These are phyloP conservation scores for Mallotus villosus DNA, from an alignment of 2,797 vertebrate genomes.

Conservation along the genomic window DNA sequence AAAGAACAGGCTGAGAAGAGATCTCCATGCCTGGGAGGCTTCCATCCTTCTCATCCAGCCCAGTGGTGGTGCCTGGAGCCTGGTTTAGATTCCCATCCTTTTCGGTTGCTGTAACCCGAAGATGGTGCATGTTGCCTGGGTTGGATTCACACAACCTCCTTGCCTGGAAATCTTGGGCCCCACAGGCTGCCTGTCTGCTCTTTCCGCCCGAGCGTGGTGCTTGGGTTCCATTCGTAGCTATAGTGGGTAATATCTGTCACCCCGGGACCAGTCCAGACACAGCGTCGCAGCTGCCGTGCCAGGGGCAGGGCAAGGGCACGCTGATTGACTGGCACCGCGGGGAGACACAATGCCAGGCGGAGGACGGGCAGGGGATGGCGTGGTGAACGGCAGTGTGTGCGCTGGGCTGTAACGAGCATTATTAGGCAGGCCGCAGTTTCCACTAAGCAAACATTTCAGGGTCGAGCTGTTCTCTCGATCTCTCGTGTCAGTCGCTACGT, in stretches of 20 bases:
- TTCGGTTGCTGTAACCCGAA: background rate
- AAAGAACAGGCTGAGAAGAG: background rate
- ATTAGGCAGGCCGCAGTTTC: background rate
- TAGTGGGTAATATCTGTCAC: background rate
- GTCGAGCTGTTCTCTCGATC: background rate
- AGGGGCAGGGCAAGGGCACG: slow-evolving; percentile 40
- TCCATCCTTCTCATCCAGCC: background rate
- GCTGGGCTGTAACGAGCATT: slow-evolving; percentile 6
- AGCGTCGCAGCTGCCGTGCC: slow-evolving; percentile 42
- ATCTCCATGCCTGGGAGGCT: slow-evolving; percentile 16
- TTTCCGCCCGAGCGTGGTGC: slow-evolving; percentile 7
- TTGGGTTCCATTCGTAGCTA: slow-evolving; percentile 33
- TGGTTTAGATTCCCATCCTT: background rate
- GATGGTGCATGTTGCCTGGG: background rate
- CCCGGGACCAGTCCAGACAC: slow-evolving; percentile 1
- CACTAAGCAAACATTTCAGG: background rate
- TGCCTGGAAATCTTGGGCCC: slow-evolving; percentile 6
- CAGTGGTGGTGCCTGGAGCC: background rate
- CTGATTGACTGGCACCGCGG: slow-evolving; percentile 49
- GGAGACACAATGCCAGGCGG: slow-evolving; percentile 42
- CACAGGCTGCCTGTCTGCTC: slow-evolving; percentile 14
- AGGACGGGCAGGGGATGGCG: slow-evolving; percentile 9
- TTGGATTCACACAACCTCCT: background rate
- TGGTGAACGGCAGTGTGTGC: slow-evolving; percentile 11
- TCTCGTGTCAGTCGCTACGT: background rate